Conservation (phyloP, 2,888 invertebrate genomes). For the Megaustenia siamemsis region DNA sequence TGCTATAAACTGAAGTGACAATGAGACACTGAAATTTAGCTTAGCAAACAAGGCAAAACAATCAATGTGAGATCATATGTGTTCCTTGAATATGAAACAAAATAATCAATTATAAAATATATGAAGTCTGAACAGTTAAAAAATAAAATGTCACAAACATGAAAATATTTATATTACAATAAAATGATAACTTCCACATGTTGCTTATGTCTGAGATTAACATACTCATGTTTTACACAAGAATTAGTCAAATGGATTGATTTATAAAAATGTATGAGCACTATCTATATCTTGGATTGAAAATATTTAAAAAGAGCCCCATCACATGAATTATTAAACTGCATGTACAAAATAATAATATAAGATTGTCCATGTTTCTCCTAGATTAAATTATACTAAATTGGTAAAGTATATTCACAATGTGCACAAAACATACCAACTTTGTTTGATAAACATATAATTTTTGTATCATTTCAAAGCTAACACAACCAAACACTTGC, state of each 20-base stretch:
- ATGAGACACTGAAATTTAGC: neutral
- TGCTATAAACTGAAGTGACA: neutral
- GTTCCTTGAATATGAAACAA: slow-evolving; percentile 4
- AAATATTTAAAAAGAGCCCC: neutral
- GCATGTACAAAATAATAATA: neutral
- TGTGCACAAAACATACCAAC: no score
- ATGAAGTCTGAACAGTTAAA: neutral
- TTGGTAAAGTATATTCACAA: no score
- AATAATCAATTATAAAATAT: neutral
- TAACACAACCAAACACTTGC: no score
- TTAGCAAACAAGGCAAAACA: neutral
- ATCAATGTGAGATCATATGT: slow-evolving; percentile 11
- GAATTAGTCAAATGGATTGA: neutral
- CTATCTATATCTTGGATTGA: no score
- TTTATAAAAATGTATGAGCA: neutral
- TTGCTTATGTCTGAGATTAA: neutral
- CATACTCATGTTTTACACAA: neutral
- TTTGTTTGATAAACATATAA: no score
- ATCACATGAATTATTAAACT: neutral
- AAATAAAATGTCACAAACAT: no score
- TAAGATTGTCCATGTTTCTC: neutral
- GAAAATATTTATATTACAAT: neutral
- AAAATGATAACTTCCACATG: neutral
- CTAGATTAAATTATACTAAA: no score
- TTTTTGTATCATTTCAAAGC: no score